A percentile compares a stretch with the other conserved stretches of the same genome.
phyloP scores from a whole-genome alignment of 2,888 invertebrate species.

The Drosophila putrida region DNA sequence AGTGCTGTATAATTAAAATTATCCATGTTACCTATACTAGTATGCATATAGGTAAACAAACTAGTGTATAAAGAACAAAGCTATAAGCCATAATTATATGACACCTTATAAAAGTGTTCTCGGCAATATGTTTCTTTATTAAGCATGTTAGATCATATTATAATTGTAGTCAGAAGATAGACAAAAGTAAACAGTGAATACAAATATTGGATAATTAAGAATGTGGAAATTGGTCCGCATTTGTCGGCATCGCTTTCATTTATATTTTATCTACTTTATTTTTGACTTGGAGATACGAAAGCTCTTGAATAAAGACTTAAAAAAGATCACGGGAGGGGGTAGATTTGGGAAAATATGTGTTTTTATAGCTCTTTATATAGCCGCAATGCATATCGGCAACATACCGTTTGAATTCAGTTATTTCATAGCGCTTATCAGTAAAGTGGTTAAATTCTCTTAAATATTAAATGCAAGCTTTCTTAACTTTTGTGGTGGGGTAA shows the following conservation, averaged over 20 bases:
- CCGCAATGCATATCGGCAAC: too few species aligned
- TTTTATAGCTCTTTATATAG: too few species aligned
- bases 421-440: too few species aligned
- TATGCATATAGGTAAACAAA: conserved; percentile 18
- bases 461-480: too few species aligned
- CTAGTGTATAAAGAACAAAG: conserved; percentile 9
- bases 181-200: conserved; percentile 33
- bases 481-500: too few species aligned
- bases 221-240: conserved; percentile 34
- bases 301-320: neutral
- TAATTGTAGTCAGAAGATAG: conserved; percentile 30
- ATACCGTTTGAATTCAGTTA: too few species aligned
- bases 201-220: conserved; percentile 62
- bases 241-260: conserved; percentile 52
- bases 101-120: conserved; percentile 16
- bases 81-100: conserved; percentile 13
- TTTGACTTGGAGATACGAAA: conserved; percentile 4
- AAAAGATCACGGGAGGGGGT: neutral
- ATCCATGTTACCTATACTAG: conserved; percentile 1
- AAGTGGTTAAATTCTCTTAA: too few species aligned
- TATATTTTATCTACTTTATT: conserved; percentile 17
- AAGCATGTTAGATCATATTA: conserved; percentile 19
- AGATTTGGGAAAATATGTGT: too few species aligned
- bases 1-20: conserved; percentile 7
- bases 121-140: conserved; percentile 8